Percentiles rank a stretch among this genome's conserved stretches.
Conservation (phyloP, 2,888 invertebrate genomes). For the Dryococelus australis region DNA sequence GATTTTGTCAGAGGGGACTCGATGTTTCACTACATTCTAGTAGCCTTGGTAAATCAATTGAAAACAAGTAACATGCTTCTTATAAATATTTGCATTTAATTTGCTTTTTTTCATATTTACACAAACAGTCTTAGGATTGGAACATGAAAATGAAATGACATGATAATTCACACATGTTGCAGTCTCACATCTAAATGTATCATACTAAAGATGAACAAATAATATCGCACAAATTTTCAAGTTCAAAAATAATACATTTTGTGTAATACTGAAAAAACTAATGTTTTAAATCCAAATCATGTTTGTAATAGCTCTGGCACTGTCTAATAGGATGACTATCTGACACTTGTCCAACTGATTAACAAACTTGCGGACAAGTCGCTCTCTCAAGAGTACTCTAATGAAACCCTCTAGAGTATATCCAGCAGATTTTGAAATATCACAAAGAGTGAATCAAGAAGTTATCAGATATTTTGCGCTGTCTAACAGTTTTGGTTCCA, state of each 20-base stretch:
- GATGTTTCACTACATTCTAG: no score
- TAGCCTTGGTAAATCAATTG: no score
- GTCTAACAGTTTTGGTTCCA: no score
- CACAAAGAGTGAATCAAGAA: no score
- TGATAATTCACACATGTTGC: not conserved
- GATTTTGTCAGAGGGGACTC: no score
- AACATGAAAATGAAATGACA: not conserved
- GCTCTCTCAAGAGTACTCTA: not conserved
- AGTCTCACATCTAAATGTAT: not conserved
- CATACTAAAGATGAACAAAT: not conserved
- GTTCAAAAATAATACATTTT: not conserved
- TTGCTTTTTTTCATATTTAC: not conserved
- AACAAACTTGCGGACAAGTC: conserved; percentile 24
- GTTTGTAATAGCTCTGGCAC: conserved; percentile 24
- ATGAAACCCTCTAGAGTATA: not conserved
- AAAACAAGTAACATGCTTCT: not conserved
- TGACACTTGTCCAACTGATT: conserved; percentile 21
- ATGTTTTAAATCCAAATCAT: not conserved
- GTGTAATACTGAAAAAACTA: not conserved
- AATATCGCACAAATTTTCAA: not conserved
- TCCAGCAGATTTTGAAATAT: no score
- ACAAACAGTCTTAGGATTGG: not conserved
- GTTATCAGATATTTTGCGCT: no score
- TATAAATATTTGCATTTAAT: not conserved
- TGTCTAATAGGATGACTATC: not conserved